Base-by-base conservation (phyloP, 2,888 invertebrate species). In the Loripinus fragilis region DNA sequence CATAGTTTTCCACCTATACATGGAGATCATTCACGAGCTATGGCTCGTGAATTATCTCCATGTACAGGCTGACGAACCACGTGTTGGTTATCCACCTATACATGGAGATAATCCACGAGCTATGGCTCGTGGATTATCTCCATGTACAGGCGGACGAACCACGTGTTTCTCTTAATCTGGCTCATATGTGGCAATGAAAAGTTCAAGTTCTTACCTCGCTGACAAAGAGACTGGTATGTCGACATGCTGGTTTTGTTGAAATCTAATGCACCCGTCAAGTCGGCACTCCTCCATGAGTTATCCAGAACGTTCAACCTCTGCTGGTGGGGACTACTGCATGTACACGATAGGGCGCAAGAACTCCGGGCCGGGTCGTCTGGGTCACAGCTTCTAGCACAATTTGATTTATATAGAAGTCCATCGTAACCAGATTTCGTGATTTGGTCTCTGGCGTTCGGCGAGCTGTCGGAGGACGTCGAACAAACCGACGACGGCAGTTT, bases 281-380 rank as follows among this genome's bases (percentile, higher is more conserved):
- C 90, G 1, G 89, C 74, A 15, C 83, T 85, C 50, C 89, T 86
- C 90, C 90, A 91, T 1, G 87, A 83, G 83, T 88, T 89, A 81
- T 89, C 88, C 76, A 89, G 80, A 66, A 89, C 85, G 71, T 89
- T 89, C 33, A 89, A 76, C 65, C 89, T 76, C 80, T 86, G 85
- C 76, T 89, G 88, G 68, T 87, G 87, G 48, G 86, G 82, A 67
- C 87, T 85, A 74, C 86, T 89, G 74, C 90, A 90, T 23, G 88
- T 81, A 74, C 90, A 90, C 8, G 90, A 89, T 45, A 90, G 87
- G 60, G 90, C 90, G 83, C 90, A 90, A 78, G 89, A 90, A 30
- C 88, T 89, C 68, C 89, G 78, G 76, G 86, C 85, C 20, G 86
- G 80, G 66, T 90, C 90, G 48, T 90, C 90, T 50, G 86, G 76